Base-by-base conservation (phyloP, 2,797 vertebrate species). In the Peromyscus eremicus region DNA sequence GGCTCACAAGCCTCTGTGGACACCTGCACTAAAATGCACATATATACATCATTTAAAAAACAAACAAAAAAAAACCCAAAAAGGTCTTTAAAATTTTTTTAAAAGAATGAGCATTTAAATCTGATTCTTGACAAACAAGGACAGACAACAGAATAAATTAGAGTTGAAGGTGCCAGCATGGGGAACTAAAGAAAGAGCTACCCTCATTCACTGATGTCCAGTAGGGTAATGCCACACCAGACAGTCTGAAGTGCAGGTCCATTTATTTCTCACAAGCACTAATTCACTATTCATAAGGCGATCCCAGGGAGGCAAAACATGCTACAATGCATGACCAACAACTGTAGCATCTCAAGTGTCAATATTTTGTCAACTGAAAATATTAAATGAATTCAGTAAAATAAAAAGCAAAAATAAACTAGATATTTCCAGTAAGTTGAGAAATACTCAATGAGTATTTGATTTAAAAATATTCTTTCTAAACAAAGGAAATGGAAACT, bases 81-180 rank as follows among this genome's bases (percentile, higher is more conserved):
- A 71, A 73, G 37, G 70, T 40, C 34, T 57, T 88, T 40, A 27
- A 27, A 71, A 57, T 21, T 40, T 55, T 19, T n/a, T 21, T 32
- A 32, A 57, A 55, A 73, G 23, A 87, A 88, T 32, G n/a, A 57
- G n/a, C 7, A 87, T 37, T 87, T 88, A 92, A 93, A 93, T 16
- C 62, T 60, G n/a, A 75, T 43, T 94, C 80, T 1, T 88, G 73
- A 94, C 5, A 60, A 57, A 92, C 52, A 52, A 13, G 52, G 12
- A 52, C 80, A 71, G 10, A 94, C 70, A 89, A 91, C n/a, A 83
- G 52, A 89, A 95, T 57, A 91, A 93, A 89, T 57, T 19, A 87
- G 49, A 83, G 93, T 60, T 79, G 84, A 91, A 81, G 66, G 52
- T 79, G 10, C 46, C 60, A 87, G 12, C 21, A n/a, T 40, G 0